phyloP scores from a whole-genome alignment of 2,888 invertebrate species.

The Stegana nigrithorax region DNA sequence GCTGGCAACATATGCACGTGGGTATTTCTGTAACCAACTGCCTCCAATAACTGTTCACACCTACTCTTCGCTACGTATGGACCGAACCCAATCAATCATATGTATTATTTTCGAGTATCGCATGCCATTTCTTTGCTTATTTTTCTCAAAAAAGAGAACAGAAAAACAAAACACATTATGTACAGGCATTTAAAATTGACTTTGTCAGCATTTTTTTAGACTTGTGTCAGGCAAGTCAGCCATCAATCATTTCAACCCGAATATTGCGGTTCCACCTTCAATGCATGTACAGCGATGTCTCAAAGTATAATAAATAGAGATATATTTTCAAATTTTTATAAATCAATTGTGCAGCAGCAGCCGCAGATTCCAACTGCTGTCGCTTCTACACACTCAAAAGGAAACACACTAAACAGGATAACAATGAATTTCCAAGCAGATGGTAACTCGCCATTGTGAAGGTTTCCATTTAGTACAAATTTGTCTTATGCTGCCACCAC shows the following conservation, averaged over 20 bases:
- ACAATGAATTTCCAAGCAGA: too few relatives aligned
- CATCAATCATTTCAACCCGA: conserved; percentile 48
- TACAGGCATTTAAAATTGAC: neutral
- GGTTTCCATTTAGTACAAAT: too few relatives aligned
- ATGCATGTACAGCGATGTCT: too few relatives aligned
- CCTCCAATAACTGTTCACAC: conserved; percentile 45
- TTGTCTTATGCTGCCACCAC: too few relatives aligned
- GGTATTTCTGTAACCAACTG: conserved; percentile 5
- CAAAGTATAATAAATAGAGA: too few relatives aligned
- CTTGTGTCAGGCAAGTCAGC: neutral
- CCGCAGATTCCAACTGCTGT: too few relatives aligned
- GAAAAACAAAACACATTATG: conserved; percentile 11
- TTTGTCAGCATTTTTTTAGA: conserved; percentile 10
- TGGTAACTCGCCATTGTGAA: too few relatives aligned
- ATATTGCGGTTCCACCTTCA: conserved; percentile 50
- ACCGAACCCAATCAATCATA: conserved; percentile 45
- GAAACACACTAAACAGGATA: too few relatives aligned
- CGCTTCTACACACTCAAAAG: too few relatives aligned
- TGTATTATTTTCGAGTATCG: conserved; percentile 42
- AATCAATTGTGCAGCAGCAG: too few relatives aligned
- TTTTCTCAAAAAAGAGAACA: conserved; percentile 34
- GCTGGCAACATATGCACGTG: conserved; percentile 24
- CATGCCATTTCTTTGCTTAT: too few relatives aligned
- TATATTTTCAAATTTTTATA: too few relatives aligned
- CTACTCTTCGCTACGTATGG: conserved; percentile 28